A percentile compares a stretch with the other conserved stretches of the same genome.
Conservation (phyloP, 2,888 invertebrate genomes). For the Lepetodrilus schrolli region DNA sequence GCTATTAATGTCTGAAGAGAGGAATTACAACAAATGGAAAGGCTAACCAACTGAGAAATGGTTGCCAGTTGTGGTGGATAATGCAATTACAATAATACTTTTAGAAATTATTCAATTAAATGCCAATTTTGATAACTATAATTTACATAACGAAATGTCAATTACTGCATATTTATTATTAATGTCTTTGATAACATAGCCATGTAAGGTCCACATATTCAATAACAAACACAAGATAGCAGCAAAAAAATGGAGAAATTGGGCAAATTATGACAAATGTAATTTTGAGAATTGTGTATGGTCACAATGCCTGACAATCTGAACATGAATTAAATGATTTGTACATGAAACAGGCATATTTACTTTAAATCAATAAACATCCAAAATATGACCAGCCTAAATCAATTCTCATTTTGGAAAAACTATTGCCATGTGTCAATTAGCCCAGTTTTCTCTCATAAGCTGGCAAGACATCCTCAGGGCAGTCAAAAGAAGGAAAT, state of each 20-base stretch:
- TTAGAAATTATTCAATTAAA: neutral
- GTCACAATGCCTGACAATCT: no score
- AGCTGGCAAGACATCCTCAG: constrained; percentile 10
- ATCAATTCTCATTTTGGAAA: neutral
- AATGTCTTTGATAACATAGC: neutral
- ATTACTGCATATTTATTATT: neutral
- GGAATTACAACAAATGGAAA: neutral
- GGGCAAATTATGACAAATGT: neutral
- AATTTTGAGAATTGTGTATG: no score
- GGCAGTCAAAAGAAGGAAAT: constrained; percentile 15
- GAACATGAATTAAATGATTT: no score
- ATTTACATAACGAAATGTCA: neutral
- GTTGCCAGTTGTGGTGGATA: neutral
- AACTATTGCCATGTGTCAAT: neutral
- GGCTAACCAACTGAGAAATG: neutral
- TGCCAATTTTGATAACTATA: constrained; percentile 8
- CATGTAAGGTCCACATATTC: constrained; percentile 20
- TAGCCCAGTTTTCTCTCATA: constrained; percentile 20
- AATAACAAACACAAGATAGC: neutral
- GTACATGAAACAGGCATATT: no score
- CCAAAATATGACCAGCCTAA: no score
- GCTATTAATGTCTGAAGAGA: neutral
- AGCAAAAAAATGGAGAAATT: constrained; percentile 8
- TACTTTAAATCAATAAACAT: no score
- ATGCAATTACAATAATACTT: neutral